Percentiles rank a stretch among this genome's conserved stretches.
Conservation (phyloP, 2,113 vertebrate species). For the Circaetus gallicus region DNA sequence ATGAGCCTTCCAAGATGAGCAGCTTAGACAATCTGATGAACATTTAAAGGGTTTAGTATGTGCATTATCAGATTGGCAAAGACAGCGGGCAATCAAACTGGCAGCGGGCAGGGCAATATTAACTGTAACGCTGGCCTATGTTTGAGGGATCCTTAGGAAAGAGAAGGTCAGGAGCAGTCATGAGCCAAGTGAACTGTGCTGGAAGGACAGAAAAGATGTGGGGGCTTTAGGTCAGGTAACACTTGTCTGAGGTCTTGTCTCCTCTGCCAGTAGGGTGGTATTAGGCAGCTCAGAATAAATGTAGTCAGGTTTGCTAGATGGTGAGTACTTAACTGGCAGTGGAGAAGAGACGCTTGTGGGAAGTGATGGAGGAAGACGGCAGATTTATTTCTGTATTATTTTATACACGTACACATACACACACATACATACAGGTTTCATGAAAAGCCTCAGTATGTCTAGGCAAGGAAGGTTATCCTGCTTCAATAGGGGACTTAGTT, state of each 20-base stretch:
- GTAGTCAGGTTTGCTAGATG: not conserved
- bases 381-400: not conserved
- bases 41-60: not conserved
- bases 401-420: not conserved
- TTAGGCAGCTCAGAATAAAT: not conserved
- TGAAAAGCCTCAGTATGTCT: not conserved
- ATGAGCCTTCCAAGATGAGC: not conserved
- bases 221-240: not conserved
- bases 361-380: not conserved
- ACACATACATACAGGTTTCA: rapidly evolving
- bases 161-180: not conserved
- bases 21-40: not conserved
- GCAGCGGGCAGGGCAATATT: not conserved
- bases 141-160: not conserved
- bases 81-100: not conserved
- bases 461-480: not conserved
- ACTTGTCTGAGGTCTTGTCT: not conserved
- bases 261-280: not conserved
- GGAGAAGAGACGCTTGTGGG: not conserved
- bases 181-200: not conserved
- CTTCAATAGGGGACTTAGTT: not conserved
- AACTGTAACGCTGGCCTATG: not conserved
- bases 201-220: not conserved
- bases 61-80: not conserved
- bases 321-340: not conserved